Conservation (phyloP, 2,797 vertebrate species). For the Coregonus ussuriensis region DNA sequence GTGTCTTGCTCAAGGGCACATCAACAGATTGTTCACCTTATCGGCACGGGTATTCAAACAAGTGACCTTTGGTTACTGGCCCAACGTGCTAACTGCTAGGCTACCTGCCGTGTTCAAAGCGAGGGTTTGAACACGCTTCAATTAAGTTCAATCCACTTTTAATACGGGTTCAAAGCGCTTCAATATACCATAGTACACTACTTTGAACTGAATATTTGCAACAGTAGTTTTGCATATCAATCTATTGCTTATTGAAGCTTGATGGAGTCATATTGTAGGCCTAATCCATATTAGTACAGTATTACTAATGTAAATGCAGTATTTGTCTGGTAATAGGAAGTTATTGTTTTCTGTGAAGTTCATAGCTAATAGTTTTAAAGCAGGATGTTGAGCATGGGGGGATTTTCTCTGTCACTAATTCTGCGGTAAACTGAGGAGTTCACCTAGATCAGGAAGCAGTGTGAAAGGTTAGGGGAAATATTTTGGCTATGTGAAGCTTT, state of each 20-base stretch:
- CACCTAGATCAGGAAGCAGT: conserved; percentile 67
- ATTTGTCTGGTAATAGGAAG: background rate
- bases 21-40: too few relatives aligned
- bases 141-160: background rate
- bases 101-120: too few relatives aligned
- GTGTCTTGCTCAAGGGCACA: too few relatives aligned
- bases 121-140: too few relatives aligned
- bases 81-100: too few relatives aligned
- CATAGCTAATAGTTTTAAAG: background rate
- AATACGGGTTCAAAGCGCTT: background rate
- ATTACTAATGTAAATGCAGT: background rate
- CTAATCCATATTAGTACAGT: background rate
- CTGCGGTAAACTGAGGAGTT: conserved; percentile 57
- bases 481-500: conserved; percentile 44
- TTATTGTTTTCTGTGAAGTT: background rate
- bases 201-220: background rate
- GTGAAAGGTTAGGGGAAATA: conserved; percentile 67
- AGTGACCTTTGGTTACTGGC: too few relatives aligned
- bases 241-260: background rate
- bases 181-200: too few relatives aligned
- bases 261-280: background rate
- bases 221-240: background rate
- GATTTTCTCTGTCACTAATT: conserved; percentile 46
- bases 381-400: conserved; percentile 57
- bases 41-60: too few relatives aligned